Evolutionary conservation across 2,888 invertebrate species (phyloP).

Genomic region (Laothoe populi): DNA sequence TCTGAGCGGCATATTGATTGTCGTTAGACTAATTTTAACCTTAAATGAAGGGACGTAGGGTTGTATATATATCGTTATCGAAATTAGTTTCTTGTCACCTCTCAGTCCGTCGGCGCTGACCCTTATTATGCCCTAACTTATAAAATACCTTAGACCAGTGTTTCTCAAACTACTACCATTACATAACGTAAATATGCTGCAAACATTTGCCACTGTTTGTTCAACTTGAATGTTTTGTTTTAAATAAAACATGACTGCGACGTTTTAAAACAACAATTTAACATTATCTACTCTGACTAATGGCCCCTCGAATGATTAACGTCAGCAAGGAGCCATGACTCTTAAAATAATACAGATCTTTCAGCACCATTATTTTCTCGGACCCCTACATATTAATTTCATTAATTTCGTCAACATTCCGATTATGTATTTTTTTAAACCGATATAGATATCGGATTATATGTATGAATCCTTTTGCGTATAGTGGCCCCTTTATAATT

Average conservation of each 20-base stretch:
- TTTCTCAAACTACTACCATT: slow-evolving; percentile 71
- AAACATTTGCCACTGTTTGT: slow-evolving; percentile 27
- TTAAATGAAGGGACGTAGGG: neutral
- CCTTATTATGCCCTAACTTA: slow-evolving; percentile 72
- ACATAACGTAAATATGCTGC: slow-evolving; percentile 24
- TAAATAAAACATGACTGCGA: slow-evolving; percentile 52
- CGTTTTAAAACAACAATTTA: slow-evolving; percentile 55
- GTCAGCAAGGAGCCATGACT: slow-evolving; percentile 49
- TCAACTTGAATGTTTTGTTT: slow-evolving; percentile 30
- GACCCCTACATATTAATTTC: slow-evolving; percentile 51
- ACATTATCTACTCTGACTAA: slow-evolving; percentile 60
- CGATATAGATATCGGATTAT: slow-evolving; percentile 29
- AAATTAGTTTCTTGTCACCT: neutral
- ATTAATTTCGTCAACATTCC: slow-evolving; percentile 45
- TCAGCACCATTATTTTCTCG: slow-evolving; percentile 72
- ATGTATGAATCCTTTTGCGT: slow-evolving; percentile 42
- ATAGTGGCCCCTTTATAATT: slow-evolving; percentile 72
- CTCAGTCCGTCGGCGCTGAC: neutral
- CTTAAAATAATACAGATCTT: slow-evolving; percentile 76
- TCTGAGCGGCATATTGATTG: neutral
- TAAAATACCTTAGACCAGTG: slow-evolving; percentile 71
- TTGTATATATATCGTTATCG: neutral
- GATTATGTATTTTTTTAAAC: slow-evolving; percentile 35
- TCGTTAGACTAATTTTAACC: neutral
- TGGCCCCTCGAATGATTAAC: slow-evolving; percentile 46